Conservation (phyloP, 2,888 invertebrate species). For the Synanthedon vespiformis region DNA sequence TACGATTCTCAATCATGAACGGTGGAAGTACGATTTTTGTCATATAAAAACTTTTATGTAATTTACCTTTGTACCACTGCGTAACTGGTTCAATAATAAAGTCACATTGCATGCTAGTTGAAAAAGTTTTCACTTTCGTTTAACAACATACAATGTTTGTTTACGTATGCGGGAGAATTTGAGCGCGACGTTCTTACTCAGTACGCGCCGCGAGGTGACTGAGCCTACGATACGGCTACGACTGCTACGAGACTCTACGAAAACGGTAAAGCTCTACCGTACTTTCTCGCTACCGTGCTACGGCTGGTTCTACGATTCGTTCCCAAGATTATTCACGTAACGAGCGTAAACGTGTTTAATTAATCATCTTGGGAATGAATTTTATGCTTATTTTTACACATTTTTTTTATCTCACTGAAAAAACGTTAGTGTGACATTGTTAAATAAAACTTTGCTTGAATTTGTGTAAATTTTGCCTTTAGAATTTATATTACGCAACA, state of each 20-base stretch:
- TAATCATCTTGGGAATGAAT: not conserved
- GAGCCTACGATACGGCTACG: not conserved
- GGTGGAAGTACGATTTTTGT: not conserved
- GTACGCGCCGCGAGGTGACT: not conserved
- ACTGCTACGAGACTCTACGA: not conserved
- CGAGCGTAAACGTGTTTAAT: not conserved
- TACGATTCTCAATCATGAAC: not conserved
- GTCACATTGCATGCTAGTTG: conserved; percentile 19
- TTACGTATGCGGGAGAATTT: not conserved
- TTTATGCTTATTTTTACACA: no score
- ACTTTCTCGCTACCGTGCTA: not conserved
- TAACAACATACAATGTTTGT: conserved; percentile 2
- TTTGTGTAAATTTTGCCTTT: no score
- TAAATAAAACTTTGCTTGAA: not conserved
- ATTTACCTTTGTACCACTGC: not conserved
- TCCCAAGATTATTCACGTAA: not conserved
- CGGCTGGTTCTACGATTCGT: not conserved
- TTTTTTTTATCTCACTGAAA: not conserved
- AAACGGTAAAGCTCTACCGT: not conserved
- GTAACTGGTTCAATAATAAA: conserved; percentile 4
- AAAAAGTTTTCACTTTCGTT: conserved; percentile 20
- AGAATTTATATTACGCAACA: no score
- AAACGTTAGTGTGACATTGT: not conserved
- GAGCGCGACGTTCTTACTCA: not conserved
- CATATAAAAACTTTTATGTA: not conserved